These are phyloP conservation scores for Rhadina sibilatrix DNA, from an alignment of 2,113 vertebrate species.

Conservation along the genomic window DNA sequence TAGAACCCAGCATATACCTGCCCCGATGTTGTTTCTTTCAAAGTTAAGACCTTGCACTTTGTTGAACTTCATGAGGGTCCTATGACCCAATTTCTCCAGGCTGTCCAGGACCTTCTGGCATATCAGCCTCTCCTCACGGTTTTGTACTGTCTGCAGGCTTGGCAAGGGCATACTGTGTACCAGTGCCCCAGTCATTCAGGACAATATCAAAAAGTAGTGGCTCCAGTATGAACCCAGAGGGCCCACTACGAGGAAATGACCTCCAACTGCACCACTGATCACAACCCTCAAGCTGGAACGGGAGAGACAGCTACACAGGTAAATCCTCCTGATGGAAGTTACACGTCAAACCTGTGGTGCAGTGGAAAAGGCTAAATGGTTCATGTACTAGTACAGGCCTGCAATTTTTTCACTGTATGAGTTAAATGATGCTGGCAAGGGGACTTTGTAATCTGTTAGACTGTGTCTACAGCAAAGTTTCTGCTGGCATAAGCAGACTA, in stretches of 20 bases:
- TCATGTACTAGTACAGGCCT: not conserved
- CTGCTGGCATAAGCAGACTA: not conserved
- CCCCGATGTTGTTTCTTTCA: not conserved
- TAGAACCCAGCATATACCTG: not conserved
- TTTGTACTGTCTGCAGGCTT: not conserved
- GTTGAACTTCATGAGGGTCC: not conserved
- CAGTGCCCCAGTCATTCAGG: not conserved
- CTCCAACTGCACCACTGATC: not conserved
- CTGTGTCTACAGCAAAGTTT: not conserved
- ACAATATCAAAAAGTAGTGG: not conserved
- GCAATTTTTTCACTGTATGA: not conserved
- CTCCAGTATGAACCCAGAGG: not conserved
- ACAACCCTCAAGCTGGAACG: accelerated
- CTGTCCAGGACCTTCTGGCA: not conserved
- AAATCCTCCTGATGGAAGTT: not conserved
- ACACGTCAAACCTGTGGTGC: not conserved
- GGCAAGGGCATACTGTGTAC: not conserved
- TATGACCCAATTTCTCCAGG: not conserved
- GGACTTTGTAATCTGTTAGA: not conserved
- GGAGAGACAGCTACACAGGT: not conserved
- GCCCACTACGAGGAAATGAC: not conserved
- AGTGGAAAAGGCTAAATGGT: not conserved
- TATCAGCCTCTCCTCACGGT: not conserved
- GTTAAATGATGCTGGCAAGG: not conserved
- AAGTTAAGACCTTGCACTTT: not conserved